Evolutionary conservation across 2,797 vertebrate species (phyloP).

Genomic region (Poliocrania exsul): DNA sequence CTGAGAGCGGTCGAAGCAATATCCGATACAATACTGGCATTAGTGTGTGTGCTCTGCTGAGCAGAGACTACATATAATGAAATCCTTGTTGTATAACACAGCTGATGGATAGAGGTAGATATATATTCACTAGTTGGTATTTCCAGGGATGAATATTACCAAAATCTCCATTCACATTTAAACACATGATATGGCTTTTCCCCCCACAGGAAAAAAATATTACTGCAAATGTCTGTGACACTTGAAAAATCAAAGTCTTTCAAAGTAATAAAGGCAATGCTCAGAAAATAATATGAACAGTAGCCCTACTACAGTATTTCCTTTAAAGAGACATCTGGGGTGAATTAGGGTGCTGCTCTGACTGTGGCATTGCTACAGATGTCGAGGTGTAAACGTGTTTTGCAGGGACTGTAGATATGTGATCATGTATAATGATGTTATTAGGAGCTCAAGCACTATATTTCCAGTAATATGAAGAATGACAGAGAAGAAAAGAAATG

Average conservation of each 20-base stretch:
- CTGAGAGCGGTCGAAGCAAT: accelerated
- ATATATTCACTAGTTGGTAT: neutral
- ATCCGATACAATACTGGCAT: accelerated
- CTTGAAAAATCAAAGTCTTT: slow-evolving; percentile 36
- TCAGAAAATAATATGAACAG: slow-evolving; percentile 50
- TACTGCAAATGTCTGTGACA: slow-evolving; percentile 11
- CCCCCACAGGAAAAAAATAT: neutral
- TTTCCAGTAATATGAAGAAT: slow-evolving; percentile 76
- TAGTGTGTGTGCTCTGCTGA: neutral
- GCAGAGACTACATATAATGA: neutral
- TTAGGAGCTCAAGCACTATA: slow-evolving; percentile 68
- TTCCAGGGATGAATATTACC: slow-evolving; percentile 15
- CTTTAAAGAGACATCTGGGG: slow-evolving; percentile 75
- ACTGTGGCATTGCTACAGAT: slow-evolving; percentile 60
- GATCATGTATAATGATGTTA: slow-evolving; percentile 72
- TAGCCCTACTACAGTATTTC: slow-evolving; percentile 60
- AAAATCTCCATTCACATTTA: slow-evolving; percentile 15
- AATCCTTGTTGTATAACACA: neutral
- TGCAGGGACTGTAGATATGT: slow-evolving; percentile 73
- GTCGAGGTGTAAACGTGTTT: slow-evolving; percentile 76
- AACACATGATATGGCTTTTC: neutral
- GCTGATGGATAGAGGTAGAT: neutral
- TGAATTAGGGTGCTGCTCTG: slow-evolving; percentile 72
- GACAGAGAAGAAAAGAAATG: slow-evolving; percentile 75
- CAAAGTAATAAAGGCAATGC: slow-evolving; percentile 26